Percentiles rank a stretch among this genome's conserved stretches.
Evolutionary conservation across 1,140 invertebrate genomes (phyloP).

Genomic region (Grapholita molesta): DNA sequence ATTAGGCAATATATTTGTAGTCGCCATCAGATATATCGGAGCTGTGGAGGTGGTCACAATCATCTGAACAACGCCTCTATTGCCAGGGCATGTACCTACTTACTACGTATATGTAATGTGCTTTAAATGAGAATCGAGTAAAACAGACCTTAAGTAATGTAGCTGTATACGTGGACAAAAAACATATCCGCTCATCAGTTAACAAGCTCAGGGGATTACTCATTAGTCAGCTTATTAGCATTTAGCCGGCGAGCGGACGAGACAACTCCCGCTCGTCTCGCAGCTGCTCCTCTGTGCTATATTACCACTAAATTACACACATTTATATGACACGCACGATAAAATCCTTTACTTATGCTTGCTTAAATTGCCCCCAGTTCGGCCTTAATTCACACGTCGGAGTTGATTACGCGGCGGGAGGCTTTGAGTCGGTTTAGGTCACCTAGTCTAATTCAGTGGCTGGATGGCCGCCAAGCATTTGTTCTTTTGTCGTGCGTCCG

Average conservation of each 20-base stretch:
- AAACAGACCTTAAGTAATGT: too few species aligned
- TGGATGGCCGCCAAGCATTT: conserved; percentile 69
- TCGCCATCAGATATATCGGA: too few species aligned
- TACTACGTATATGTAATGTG: too few species aligned
- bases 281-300: neutral
- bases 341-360: conserved; percentile 17
- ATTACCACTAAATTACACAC: conserved; percentile 13
- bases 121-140: too few species aligned
- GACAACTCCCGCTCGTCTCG: neutral
- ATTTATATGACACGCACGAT: conserved; percentile 12
- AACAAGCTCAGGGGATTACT: neutral
- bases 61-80: too few species aligned
- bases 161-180: neutral
- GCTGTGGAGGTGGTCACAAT: too few species aligned
- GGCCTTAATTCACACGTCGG: conserved; percentile 4
- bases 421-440: conserved; percentile 52
- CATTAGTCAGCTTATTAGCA: conserved; percentile 17
- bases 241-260: conserved; percentile 1
- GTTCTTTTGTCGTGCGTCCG: conserved; percentile 63
- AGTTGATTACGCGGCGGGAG: conserved; percentile 26
- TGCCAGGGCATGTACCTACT: too few species aligned
- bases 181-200: neutral
- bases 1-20: too few species aligned
- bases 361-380: neutral
- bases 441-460: conserved; percentile 64